Evolutionary conservation across 2,888 invertebrate genomes (phyloP), one percentile per base, ranked within the genome.

Genomic region (Tenthredo mesomela): DNA sequence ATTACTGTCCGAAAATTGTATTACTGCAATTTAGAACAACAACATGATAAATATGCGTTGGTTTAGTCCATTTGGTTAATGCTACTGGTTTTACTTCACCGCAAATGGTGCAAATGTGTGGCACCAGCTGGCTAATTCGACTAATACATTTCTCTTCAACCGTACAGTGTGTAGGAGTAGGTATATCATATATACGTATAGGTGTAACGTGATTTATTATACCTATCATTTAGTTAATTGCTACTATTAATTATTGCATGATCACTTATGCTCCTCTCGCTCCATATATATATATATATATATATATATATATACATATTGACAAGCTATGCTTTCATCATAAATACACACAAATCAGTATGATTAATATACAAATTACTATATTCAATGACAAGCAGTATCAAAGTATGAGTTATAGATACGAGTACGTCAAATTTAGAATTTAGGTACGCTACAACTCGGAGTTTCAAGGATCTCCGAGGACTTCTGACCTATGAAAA

Each of bases 21-120:
- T 37, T 2, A 37, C 37, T 37, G 29, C n/a, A 33, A 25, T 33
- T 54, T 21, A 78, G 10, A 61, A 18, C 29, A 58, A 58, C 10
- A n/a, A n/a, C 58, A 58, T 37, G 15, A 37, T 7, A 37, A 25
- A 18, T 67, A 67, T 7, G n/a, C 78, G 21, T 40, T n/a, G 78
- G 40, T 80, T 58, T 12, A 40, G 61, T 61, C n/a, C 61, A 80
- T 78, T 58, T 37, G 5, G 78, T 78, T 78, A 78, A 78, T 78
- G 21, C 21, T 37, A 58, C 78, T 80, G 5, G 78, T 61, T 80
- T 25, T 61, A 50, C 37, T 80, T 21, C 37, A 40, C 78, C 78
- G 7, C 78, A 80, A 58, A 80, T 80, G 33, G 37, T 29, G 40
- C 61, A 21, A 80, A 78, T 29, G 9, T 78, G 33, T 54, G 77